Evolutionary conservation across 2,888 invertebrate genomes (phyloP).

Genomic region (Drosophila paranaensis): DNA sequence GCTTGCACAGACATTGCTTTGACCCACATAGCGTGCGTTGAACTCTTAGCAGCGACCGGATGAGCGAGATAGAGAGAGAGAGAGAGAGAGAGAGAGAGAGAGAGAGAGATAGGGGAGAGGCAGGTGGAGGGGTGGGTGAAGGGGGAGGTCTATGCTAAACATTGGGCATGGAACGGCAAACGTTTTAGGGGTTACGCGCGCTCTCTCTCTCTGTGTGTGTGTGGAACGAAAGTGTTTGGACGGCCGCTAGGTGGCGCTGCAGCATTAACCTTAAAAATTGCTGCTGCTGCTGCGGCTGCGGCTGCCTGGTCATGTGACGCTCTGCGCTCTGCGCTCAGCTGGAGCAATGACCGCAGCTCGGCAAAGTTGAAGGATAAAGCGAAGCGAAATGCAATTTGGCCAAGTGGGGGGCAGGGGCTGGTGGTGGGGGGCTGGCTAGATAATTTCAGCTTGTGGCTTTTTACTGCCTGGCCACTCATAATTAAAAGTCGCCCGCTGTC

Average conservation of each 20-base stretch:
- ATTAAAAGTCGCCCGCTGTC: constrained; percentile 27
- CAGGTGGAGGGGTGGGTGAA: too few relatives aligned
- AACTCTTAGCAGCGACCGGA: constrained; percentile 67
- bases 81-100: background rate
- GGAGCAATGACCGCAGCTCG: constrained; percentile 80
- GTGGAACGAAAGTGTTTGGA: constrained; percentile 49
- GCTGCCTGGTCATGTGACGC: constrained; percentile 47
- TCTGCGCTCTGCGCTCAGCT: constrained; percentile 40
- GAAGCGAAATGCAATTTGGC: constrained; percentile 43
- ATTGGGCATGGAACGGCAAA: constrained; percentile 12
- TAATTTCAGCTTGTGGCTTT: constrained; percentile 13
- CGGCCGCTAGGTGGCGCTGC: constrained; percentile 64
- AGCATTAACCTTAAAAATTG: constrained; percentile 69
- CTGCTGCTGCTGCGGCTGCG: constrained; percentile 12
- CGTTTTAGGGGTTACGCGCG: constrained; percentile 75
- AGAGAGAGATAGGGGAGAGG: background rate
- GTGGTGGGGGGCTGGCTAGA: background rate
- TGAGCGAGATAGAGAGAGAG: constrained; percentile 24
- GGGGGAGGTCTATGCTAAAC: constrained; percentile 26
- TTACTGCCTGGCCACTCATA: constrained; percentile 15
- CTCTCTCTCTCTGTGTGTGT: constrained; percentile 16
- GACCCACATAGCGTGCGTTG: constrained; percentile 83
- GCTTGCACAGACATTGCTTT: constrained; percentile 83
- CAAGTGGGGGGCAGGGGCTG: background rate
- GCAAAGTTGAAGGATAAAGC: constrained; percentile 78